Percentiles rank a stretch among this genome's conserved stretches.
Conservation (phyloP, 2,888 invertebrate genomes). For the Listrodromus nycthemerus region DNA sequence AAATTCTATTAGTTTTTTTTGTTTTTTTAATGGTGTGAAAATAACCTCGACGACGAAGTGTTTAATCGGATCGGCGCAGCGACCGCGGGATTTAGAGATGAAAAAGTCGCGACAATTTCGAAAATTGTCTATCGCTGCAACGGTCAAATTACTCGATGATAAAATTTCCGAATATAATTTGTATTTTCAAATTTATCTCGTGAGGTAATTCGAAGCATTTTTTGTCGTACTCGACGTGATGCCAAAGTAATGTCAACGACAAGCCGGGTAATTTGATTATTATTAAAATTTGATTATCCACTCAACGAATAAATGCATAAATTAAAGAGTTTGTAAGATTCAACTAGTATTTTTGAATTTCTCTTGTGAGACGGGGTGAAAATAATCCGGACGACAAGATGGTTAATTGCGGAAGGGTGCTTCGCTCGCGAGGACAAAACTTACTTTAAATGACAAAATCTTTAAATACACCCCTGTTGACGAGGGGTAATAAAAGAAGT, state of each 20-base stretch:
- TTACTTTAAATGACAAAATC: constrained; percentile 44
- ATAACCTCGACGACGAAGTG: constrained; percentile 10
- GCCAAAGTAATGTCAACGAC: too few species aligned
- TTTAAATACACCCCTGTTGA: constrained; percentile 16
- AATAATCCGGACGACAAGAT: constrained; percentile 7
- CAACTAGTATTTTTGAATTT: too few species aligned
- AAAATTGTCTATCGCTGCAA: constrained; percentile 39
- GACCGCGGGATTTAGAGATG: neutral
- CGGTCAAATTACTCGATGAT: neutral
- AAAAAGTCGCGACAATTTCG: constrained; percentile 47
- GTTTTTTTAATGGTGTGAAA: neutral
- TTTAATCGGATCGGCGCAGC: constrained; percentile 8
- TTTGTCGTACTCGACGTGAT: too few species aligned
- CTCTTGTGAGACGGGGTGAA: neutral
- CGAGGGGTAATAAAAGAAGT: constrained; percentile 37
- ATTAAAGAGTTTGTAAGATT: too few species aligned
- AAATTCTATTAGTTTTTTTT: too few species aligned
- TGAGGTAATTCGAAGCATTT: too few species aligned
- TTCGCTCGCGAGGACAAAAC: neutral
- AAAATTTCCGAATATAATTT: too few species aligned
- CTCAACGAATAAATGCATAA: too few species aligned
- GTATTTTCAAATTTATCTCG: too few species aligned
- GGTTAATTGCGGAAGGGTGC: constrained; percentile 5
- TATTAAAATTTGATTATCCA: constrained; percentile 1
- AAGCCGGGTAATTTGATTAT: too few species aligned